phyloP scores from a whole-genome alignment of 2,888 invertebrate species.

The Meiosimyza platycephala region DNA sequence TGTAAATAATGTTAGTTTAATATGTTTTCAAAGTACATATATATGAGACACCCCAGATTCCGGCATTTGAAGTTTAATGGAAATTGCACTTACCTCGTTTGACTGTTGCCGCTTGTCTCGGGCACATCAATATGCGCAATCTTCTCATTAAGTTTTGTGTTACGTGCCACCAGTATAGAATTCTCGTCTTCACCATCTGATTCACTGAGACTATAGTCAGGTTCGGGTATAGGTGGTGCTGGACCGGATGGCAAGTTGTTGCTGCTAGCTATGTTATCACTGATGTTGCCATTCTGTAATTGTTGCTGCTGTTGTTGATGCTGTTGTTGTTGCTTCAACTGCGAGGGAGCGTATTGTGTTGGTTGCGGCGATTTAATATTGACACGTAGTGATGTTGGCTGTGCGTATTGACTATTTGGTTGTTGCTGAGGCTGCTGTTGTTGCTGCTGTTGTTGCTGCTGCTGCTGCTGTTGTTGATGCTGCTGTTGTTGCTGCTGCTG shows the following conservation, averaged over 20 bases:
- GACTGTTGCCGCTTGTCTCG: slow-evolving; percentile 82
- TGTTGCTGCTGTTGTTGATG: slow-evolving; percentile 48
- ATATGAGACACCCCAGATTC: background rate
- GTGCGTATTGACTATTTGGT: slow-evolving; percentile 22
- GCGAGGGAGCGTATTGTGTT: background rate
- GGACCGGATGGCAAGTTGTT: slow-evolving; percentile 52
- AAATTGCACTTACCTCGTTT: slow-evolving; percentile 71
- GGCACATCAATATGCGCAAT: slow-evolving; percentile 67
- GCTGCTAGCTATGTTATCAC: slow-evolving; percentile 46
- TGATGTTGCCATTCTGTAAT: slow-evolving; percentile 61
- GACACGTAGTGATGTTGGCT: slow-evolving; percentile 31
- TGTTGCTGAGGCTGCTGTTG: slow-evolving; percentile 43
- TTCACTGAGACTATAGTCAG: slow-evolving; percentile 90
- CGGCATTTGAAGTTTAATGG: too few species aligned
- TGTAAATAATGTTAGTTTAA: slow-evolving; percentile 18
- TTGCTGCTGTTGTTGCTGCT: slow-evolving; percentile 43
- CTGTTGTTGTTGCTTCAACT: slow-evolving; percentile 29
- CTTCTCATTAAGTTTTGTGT: slow-evolving; percentile 70
- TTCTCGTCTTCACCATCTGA: slow-evolving; percentile 79
- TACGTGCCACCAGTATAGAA: slow-evolving; percentile 66
- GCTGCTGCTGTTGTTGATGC: slow-evolving; percentile 39
- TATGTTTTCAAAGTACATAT: background rate
- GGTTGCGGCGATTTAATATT: background rate
- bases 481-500: slow-evolving; percentile 63
- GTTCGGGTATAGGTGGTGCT: slow-evolving; percentile 89